These are phyloP conservation scores for Oxystoma pomonae DNA, from an alignment of 2,888 invertebrate species.

Conservation along the genomic window DNA sequence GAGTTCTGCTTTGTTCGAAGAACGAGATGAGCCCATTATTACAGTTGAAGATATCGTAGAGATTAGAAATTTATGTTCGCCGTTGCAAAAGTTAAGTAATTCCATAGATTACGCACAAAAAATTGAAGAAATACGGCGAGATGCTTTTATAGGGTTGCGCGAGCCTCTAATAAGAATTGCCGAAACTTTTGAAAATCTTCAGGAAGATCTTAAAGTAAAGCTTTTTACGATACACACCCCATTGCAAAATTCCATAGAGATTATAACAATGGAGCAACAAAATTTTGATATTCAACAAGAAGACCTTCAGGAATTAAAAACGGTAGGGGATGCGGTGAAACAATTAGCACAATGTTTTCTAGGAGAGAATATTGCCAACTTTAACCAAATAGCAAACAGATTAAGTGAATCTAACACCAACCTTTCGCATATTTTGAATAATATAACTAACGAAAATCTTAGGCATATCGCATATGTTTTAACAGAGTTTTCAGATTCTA, in stretches of 20 bases:
- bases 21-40: slow-evolving; percentile 28
- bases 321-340: slow-evolving; percentile 11
- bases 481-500: slow-evolving; percentile 26
- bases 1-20: slow-evolving; percentile 30
- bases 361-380: slow-evolving; percentile 10
- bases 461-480: slow-evolving; percentile 24
- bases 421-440: slow-evolving; percentile 17
- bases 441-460: slow-evolving; percentile 25
- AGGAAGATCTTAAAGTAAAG: slow-evolving; percentile 33
- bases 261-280: slow-evolving; percentile 38
- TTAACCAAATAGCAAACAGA: slow-evolving; percentile 9
- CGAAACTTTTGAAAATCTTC: slow-evolving; percentile 33
- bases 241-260: slow-evolving; percentile 40
- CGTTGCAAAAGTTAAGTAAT: slow-evolving; percentile 37
- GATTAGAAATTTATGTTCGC: slow-evolving; percentile 35
- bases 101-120: slow-evolving; percentile 35
- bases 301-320: slow-evolving; percentile 17
- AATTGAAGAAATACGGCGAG: slow-evolving; percentile 31
- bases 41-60: slow-evolving; percentile 36
- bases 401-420: slow-evolving; percentile 9
- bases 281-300: slow-evolving; percentile 36
- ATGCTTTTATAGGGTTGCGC: slow-evolving; percentile 31
- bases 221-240: slow-evolving; percentile 34
- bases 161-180: slow-evolving; percentile 38
- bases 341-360: slow-evolving; percentile 12